These are phyloP conservation scores for Merops nubicus DNA, from an alignment of 2,113 vertebrate species.

Conservation along the genomic window DNA sequence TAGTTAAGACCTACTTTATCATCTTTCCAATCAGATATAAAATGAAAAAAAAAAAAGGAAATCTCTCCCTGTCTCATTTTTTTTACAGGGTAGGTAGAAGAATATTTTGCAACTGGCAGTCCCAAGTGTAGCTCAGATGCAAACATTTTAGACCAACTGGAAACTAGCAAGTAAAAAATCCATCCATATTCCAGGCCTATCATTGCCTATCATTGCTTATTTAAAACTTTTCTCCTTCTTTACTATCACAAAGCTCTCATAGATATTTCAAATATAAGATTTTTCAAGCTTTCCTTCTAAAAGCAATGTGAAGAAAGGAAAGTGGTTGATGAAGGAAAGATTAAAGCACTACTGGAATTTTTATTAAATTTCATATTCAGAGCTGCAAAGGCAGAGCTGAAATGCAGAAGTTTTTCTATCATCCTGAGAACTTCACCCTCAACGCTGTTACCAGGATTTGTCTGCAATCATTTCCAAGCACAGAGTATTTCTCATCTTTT, in stretches of 20 bases:
- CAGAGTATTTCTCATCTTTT: neutral
- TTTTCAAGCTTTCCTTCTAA: neutral
- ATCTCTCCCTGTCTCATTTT: neutral
- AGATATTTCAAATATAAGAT: too few species aligned
- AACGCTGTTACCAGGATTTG: conserved; percentile 2
- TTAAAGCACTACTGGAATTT: neutral
- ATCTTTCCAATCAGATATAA: neutral
- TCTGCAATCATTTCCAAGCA: conserved; percentile 22
- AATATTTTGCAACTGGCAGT: neutral
- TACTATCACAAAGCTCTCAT: neutral
- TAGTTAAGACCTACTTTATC: neutral
- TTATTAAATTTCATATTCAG: neutral
- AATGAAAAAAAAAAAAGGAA: neutral
- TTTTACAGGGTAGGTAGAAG: neutral
- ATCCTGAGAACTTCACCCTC: conserved; percentile 29
- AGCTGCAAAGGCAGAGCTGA: neutral
- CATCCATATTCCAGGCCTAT: neutral
- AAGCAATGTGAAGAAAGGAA: neutral
- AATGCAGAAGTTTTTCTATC: neutral
- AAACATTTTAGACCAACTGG: neutral
- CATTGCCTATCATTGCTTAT: neutral
- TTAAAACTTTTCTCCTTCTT: neutral
- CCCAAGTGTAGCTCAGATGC: neutral
- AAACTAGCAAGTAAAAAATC: neutral
- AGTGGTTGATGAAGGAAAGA: neutral